Base-by-base conservation (phyloP, 2,797 vertebrate species). In the Trachops cirrhosus region DNA sequence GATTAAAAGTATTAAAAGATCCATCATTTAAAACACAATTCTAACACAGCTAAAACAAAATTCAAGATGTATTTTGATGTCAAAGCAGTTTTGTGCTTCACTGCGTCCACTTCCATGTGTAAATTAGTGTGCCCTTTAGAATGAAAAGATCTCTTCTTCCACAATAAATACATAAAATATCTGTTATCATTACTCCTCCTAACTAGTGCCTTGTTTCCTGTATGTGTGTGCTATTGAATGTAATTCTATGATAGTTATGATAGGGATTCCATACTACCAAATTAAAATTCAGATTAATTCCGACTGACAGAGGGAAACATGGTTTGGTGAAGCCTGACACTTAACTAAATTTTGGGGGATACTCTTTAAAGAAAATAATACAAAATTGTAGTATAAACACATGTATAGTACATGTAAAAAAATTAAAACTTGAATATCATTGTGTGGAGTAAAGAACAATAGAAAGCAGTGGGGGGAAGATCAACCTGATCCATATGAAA, bases 31-130 rank as follows among this genome's bases (percentile, higher is more conserved):
- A 80, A 91, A 93, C 18, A 86, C 12, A 96, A 67, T 92, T 93
- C 24, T 37, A 68, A 71, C n/a, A 44, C 50, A 48, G 15, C 84
- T 89, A 91, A 89, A 88, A 93, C n/a, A 73, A 62, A 95, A 91
- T 67, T 91, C 70, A 91, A 94, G 80, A 89, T 19, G 80, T 83
- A 80, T 92, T 95, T 94, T 91, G 46, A 94, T 86, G 57, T 83
- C 50, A 86, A 57, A 83, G 26, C 84, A 15, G 52, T 79, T 95
- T 95, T 93, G 67, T 87, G 70, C 79, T 93, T 97, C 89, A 95
- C 16, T 8, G 9, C 91, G 41, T 93, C 39, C 6, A 90, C 44
- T 93, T 80, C 54, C 16, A 8, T 52, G 44, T 86, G 0, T 91
- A 88, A 86, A 91, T 91, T 62, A 82, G 29, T n/a, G 52, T 87